Base-by-base conservation (phyloP, 2,888 invertebrate species). In the Fissipunctia ypsillon region DNA sequence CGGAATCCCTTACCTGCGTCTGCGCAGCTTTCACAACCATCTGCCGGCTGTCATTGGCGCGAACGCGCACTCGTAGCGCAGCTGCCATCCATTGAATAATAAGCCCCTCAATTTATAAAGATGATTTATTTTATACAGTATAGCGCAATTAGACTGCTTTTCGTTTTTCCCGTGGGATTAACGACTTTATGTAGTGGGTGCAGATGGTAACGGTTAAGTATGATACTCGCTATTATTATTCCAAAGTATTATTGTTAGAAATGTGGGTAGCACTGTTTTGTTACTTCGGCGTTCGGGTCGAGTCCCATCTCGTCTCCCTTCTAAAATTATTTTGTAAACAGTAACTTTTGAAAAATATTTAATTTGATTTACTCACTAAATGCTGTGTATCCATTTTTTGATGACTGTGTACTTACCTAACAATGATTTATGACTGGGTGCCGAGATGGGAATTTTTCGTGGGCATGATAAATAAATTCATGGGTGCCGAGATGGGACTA, bases 1-100 rank as follows among this genome's bases (percentile, higher is more conserved):
- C 87, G 88, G 95, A 96, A 96, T 90, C 92, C 91, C 93, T 90
- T 95, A 95, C 96, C 95, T 95, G 95, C 93, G 91, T 87, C 88
- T 86, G 90, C 90, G 92, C 91, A 90, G 93, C 96, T 94, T 94
- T 94, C 95, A 92, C 93, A 91, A 90, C 91, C 95, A 95, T 95
- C 95, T 95, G 94, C 94, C 92, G 91, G 88, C 90, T 91, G 92
- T 91, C 93, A 92, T 87, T 91, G 90, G 88, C 87, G 88, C 84
- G 78, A 71, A 89, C 87, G 85, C 87, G 78, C 76, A 77, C 75
- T 84, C 76, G 70, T 77, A 73, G 65, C 80, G 87, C 90, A 90
- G 90, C 90, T 90, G 91, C 84, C 82, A 73, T n/a, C 77, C 70
- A 83, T 86, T 88, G 83, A 88, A 89, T 87, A 82, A 67, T 73